phyloP scores from a whole-genome alignment of 2,797 vertebrate genomes.

The Gila robusta region DNA sequence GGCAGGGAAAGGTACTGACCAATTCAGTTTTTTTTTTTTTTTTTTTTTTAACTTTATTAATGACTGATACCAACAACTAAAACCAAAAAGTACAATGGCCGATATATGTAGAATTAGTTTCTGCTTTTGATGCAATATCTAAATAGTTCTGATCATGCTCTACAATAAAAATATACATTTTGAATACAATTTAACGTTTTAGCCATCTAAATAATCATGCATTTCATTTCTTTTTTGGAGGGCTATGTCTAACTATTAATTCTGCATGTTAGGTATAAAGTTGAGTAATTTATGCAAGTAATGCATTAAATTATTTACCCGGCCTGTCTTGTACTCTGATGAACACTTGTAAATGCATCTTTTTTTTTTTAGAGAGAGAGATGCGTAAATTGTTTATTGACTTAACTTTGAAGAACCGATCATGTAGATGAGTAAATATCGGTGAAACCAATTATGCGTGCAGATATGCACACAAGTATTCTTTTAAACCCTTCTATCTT shows the following conservation, averaged over 20 bases:
- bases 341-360: neutral
- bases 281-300: neutral
- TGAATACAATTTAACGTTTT: neutral
- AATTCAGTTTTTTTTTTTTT: neutral
- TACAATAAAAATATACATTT: neutral
- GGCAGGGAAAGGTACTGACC: neutral
- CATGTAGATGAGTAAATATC: neutral
- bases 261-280: neutral
- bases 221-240: neutral
- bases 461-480: neutral
- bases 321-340: neutral
- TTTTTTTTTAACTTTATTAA: neutral
- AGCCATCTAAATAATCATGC: neutral
- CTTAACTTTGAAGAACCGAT: neutral
- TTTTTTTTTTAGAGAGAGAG: too few relatives aligned
- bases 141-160: neutral
- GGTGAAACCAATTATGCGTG: neutral
- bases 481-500: neutral
- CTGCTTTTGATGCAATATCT: neutral
- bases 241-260: neutral
- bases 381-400: neutral
- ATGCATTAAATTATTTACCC: neutral
- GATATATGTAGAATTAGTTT: neutral
- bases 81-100: neutral
- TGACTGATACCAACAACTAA: neutral